Conservation (phyloP, 2,113 vertebrate genomes). For the Amia ocellicauda region DNA sequence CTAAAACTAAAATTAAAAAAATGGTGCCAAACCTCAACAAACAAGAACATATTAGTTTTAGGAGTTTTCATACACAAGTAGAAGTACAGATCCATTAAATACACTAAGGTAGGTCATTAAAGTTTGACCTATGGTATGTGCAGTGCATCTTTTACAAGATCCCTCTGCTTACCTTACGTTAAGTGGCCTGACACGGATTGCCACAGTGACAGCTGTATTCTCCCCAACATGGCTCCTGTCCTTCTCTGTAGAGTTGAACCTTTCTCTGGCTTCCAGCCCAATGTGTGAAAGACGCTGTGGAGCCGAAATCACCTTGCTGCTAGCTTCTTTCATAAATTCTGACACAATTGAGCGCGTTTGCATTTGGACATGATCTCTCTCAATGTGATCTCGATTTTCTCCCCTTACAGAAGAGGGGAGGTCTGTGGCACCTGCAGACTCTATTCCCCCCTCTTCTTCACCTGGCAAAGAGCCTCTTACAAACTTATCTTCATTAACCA, state of each 20-base stretch:
- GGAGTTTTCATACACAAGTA: too few species aligned
- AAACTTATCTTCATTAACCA: background rate
- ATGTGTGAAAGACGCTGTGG: background rate
- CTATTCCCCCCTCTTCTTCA: background rate
- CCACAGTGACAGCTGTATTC: background rate
- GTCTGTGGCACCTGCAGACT: background rate
- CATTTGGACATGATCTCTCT: background rate
- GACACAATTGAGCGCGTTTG: background rate
- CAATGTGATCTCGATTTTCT: background rate
- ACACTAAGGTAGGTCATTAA: too few species aligned
- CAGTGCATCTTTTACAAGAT: too few species aligned
- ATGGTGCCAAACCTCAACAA: too few species aligned
- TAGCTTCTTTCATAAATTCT: background rate
- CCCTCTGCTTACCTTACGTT: background rate
- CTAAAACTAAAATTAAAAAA: too few species aligned
- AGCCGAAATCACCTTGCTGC: background rate
- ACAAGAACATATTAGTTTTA: too few species aligned
- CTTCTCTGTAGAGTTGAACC: background rate
- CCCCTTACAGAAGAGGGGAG: background rate
- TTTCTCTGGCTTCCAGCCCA: background rate
- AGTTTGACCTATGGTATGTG: too few species aligned
- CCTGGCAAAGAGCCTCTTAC: background rate
- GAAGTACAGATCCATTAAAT: too few species aligned
- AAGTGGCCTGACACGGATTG: conserved; percentile 1
- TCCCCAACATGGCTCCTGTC: background rate